Evolutionary conservation across 2,888 invertebrate genomes (phyloP).

Genomic region (Pachycephus smyrnensis): DNA sequence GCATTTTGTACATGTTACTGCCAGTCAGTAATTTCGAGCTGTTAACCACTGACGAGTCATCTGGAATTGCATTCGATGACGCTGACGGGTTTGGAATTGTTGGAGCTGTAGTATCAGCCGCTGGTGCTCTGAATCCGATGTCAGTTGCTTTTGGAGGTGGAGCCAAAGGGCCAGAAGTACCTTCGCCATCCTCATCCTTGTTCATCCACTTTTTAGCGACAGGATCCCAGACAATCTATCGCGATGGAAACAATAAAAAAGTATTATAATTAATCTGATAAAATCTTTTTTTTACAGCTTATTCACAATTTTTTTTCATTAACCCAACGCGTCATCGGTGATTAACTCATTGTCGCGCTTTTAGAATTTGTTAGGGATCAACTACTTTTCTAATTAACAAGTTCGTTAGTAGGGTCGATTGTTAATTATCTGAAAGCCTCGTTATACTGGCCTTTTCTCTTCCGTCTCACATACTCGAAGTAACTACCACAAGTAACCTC

Average conservation of each 20-base stretch:
- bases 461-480: constrained; percentile 41
- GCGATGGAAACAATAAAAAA: background rate
- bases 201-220: constrained; percentile 90
- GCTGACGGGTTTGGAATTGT: constrained; percentile 46
- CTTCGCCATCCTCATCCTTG: constrained; percentile 78
- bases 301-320: background rate
- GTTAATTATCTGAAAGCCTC: background rate
- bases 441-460: constrained; percentile 54
- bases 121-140: constrained; percentile 53
- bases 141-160: constrained; percentile 81
- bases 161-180: constrained; percentile 71
- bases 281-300: background rate
- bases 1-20: constrained; percentile 84
- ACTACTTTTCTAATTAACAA: background rate
- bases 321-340: background rate
- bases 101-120: constrained; percentile 19
- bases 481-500: constrained; percentile 59
- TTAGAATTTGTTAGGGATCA: background rate
- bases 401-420: background rate
- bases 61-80: constrained; percentile 21
- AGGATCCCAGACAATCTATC: constrained; percentile 92
- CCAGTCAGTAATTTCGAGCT: constrained; percentile 53
- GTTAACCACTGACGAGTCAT: constrained; percentile 38
- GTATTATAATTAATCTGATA: background rate
- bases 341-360: background rate